Evolutionary conservation across 2,113 vertebrate species (phyloP).

Genomic region (Chaetodon auriga): DNA sequence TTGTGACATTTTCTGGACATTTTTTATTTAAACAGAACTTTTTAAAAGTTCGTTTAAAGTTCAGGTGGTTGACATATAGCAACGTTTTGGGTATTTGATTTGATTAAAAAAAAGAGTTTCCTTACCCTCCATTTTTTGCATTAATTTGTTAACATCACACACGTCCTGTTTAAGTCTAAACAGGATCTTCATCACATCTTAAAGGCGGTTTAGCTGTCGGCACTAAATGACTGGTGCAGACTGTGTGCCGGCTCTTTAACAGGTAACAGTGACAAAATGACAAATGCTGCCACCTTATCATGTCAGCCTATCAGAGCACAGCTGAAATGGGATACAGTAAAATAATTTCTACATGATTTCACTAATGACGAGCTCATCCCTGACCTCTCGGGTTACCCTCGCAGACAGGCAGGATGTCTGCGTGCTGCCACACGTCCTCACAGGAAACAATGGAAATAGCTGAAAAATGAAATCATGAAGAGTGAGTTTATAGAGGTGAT

Average conservation of each 20-base stretch:
- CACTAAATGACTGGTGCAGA: neutral
- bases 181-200: neutral
- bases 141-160: neutral
- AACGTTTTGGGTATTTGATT: neutral
- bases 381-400: slow-evolving; percentile 72
- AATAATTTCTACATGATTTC: slow-evolving; percentile 58
- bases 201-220: neutral
- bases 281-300: slow-evolving; percentile 7
- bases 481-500: slow-evolving; percentile 21
- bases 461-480: slow-evolving; percentile 68
- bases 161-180: neutral
- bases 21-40: neutral
- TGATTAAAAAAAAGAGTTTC: neutral
- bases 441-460: slow-evolving; percentile 70
- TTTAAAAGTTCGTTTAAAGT: neutral
- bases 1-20: neutral
- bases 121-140: neutral
- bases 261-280: slow-evolving; percentile 36
- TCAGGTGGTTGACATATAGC: neutral
- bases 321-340: slow-evolving; percentile 56
- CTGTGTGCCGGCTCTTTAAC: neutral
- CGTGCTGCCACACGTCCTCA: slow-evolving; percentile 75
- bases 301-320: slow-evolving; percentile 1
- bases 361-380: slow-evolving; percentile 54
- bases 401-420: slow-evolving; percentile 75